Conservation (phyloP, 2,888 invertebrate genomes). For the Ectemnius continuus region DNA sequence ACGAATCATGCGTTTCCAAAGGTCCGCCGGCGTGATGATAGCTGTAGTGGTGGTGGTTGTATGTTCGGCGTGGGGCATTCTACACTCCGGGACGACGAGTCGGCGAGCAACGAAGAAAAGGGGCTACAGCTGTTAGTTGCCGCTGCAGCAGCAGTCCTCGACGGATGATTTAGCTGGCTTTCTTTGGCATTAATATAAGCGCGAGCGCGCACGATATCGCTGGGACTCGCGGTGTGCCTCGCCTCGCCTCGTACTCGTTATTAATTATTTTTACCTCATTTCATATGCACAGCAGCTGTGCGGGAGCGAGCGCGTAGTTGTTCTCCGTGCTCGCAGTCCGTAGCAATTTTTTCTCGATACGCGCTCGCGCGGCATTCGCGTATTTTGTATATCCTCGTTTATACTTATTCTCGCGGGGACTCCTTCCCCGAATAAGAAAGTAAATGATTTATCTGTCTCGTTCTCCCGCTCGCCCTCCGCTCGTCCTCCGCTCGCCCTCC, state of each 20-base stretch:
- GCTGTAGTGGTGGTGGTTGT: too few relatives aligned
- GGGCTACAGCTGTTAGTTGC: too few relatives aligned
- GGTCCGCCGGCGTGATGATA: too few relatives aligned
- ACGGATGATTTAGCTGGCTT: conserved; percentile 1
- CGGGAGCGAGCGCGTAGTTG: neutral
- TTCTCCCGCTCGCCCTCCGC: conserved; percentile 7
- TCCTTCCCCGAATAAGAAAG: conserved; percentile 48
- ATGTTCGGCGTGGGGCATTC: too few relatives aligned
- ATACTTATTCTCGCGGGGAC: conserved; percentile 35
- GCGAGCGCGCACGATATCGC: neutral
- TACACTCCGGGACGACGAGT: too few relatives aligned
- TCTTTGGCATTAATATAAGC: conserved; percentile 7
- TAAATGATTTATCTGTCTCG: conserved; percentile 51
- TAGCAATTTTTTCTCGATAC: conserved; percentile 10
- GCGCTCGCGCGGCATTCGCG: conserved; percentile 11
- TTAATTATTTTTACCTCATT: conserved; percentile 8
- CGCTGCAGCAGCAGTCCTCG: too few relatives aligned
- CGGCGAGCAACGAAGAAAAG: too few relatives aligned
- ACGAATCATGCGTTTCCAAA: too few relatives aligned
- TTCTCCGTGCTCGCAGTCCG: neutral
- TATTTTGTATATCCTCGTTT: conserved; percentile 26
- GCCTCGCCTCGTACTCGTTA: conserved; percentile 19
- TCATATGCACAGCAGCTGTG: conserved; percentile 10
- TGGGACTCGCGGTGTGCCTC: conserved; percentile 1
- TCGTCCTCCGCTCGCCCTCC: too few relatives aligned